Base-by-base conservation (phyloP, 1,140 invertebrate genomes). In the Oedothorax gibbosus region DNA sequence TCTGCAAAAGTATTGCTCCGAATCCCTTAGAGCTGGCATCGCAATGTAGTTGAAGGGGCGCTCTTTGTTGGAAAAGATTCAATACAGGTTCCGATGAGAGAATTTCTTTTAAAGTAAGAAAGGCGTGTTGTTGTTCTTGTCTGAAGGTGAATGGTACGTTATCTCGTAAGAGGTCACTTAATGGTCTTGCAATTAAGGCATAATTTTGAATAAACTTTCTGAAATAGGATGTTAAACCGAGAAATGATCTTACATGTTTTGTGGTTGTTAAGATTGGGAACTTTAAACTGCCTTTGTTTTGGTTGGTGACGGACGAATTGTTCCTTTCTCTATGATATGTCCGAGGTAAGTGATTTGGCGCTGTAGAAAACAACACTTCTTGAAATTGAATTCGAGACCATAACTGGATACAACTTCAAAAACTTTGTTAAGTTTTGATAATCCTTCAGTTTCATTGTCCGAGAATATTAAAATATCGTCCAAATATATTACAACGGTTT, bases 1-100 rank as follows among this genome's bases (percentile, higher is more conserved):
- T 87, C 78, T 93, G 92, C 4, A 89, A 89, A 0, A 93, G 79
- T 8, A 92, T 89, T 3, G 89, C 90, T 0, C 91, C 91, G 7
- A 93, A 86, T 12, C 90, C 92, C 87, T 89, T 89, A 0, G 88
- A 76, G 54, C 89, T 90, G n/a, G 91, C 91, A 71, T 87, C 78
- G 4, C 69, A 82, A 20, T 72, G 64, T 8, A 73, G 50, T 53
- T 76, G 20, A 10, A 62, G 20, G 72, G 20, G 20, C 9, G 86
- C 86, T 12, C 71, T 68, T 65, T 86, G 85, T n/a, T 85, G 20
- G 2, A 87, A 89, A 0, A 88, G 86, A 12, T 89, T 5, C 12
- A 86, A 78, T n/a, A 89, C 89, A 21, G 86, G 86, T 66, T 87
- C 56, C 7, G 12, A n/a, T 14, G 86, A 87, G 53, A 89, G 60